Conservation (phyloP, 30 jellyfish, hydroid and myxozoan genomes). For the Clytia hemisphaerica region DNA sequence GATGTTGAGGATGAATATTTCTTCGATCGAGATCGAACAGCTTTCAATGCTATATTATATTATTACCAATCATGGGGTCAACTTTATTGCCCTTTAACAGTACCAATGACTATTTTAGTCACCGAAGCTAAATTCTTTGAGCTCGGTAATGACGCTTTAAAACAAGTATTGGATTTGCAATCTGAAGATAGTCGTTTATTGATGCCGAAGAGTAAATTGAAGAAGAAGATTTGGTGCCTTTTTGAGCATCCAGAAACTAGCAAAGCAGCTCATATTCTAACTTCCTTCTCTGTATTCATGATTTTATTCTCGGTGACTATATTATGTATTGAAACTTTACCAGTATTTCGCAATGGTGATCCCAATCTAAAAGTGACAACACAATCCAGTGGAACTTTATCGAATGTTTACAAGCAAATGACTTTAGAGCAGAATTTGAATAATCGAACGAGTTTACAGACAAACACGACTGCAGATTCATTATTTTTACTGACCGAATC, state of each 20-base stretch:
- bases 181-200: slow-evolving; percentile 7
- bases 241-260: slow-evolving; percentile 91
- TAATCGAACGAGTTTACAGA: too few species aligned
- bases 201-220: slow-evolving; percentile 67
- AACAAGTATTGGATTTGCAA: slow-evolving; percentile 69
- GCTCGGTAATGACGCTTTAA: slow-evolving; percentile 75
- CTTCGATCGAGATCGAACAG: slow-evolving; percentile 87
- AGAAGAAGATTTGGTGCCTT: slow-evolving; percentile 70
- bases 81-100: slow-evolving; percentile 83
- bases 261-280: slow-evolving; percentile 68
- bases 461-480: background rate
- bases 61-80: slow-evolving; percentile 84
- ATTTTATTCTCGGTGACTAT: slow-evolving; percentile 59
- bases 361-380: slow-evolving; percentile 12
- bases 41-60: slow-evolving; percentile 76
- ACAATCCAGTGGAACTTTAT: slow-evolving; percentile 4
- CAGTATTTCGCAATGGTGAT: slow-evolving; percentile 41
- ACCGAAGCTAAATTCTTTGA: slow-evolving; percentile 88
- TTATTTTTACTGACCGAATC: background rate
- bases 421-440: too few species aligned
- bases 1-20: slow-evolving; percentile 76
- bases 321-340: slow-evolving; percentile 87
- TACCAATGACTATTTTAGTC: slow-evolving; percentile 79
- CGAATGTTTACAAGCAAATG: background rate
- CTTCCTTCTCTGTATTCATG: slow-evolving; percentile 64